Evolutionary conservation across 92 coral and sea anemone species (phyloP), one percentile per base, ranked within the genome.

Genomic region (Epizoanthus scotinus): DNA sequence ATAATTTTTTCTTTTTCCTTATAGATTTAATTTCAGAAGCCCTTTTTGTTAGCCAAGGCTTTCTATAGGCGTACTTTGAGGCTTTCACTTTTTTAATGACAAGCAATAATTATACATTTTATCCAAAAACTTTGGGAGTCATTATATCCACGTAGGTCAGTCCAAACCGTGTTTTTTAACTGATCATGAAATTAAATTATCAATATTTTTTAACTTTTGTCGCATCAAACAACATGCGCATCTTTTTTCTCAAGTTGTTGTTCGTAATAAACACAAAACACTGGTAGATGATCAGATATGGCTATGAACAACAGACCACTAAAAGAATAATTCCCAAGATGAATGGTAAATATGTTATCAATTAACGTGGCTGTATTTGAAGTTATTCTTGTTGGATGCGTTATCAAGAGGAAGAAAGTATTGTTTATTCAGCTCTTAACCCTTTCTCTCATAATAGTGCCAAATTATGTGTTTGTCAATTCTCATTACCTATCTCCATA

Each of bases 41-140:
- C 79, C 85, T 40, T 71, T n/a, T 82, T 4, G 85, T 52, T 9
- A 70, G 27, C 80, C 85, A 82, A 9, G 85, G 86, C 25, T 72
- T 72, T 1, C 3, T 55, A 12, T 36, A 61, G 18, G 42, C 1
- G 72, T 28, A 56, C 9, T 31, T 71, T 28, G 13, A 31, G 19
- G 70, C 70, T 67, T 63, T 78, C 29, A 63, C 74, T 63, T 42
- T 78, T 63, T 78, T 60, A 59, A 13, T 12, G 83, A 77, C 5
- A 78, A 78, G 55, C 77, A 78, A 20, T 55, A 27, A 28, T 78
- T 78, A 63, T 78, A 78, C 42, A 69, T 67, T 18, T 18, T 27
- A 28, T n/a, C n/a, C n/a, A n/a, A n/a, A 73, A 58, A 38, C 40
- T 49, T n/a, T 17, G 9, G 12, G 79, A 22, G 67, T 67, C 65